A percentile compares a stretch with the other conserved stretches of the same genome.
Conservation (phyloP, 2,797 vertebrate genomes). For the Oryzias sinensis region DNA sequence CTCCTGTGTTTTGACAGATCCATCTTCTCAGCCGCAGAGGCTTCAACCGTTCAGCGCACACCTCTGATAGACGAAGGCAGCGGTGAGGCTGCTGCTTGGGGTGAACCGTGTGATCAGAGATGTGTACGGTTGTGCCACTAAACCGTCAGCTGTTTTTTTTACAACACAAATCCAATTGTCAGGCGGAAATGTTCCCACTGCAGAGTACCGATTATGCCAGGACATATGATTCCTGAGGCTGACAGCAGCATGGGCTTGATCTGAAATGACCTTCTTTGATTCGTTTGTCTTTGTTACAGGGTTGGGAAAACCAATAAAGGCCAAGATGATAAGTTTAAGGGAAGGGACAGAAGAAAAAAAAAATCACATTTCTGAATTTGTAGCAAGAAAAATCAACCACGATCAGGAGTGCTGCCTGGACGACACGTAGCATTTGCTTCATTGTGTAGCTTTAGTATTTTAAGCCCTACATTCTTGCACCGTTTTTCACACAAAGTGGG, state of each 20-base stretch:
- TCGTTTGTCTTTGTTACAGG: not conserved
- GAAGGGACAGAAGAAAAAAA: not conserved
- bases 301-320: not conserved
- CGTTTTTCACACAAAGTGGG: no score
- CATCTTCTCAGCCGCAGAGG: conserved; percentile 19
- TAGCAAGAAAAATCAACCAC: no score
- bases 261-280: conserved; percentile 6
- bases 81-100: conserved; percentile 38
- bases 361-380: no score
- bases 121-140: conserved; percentile 24
- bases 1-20: conserved; percentile 31
- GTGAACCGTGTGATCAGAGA: conserved; percentile 51
- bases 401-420: no score
- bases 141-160: conserved; percentile 25
- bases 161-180: conserved; percentile 30
- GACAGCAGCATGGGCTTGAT: conserved; percentile 8
- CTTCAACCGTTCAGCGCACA: conserved; percentile 12
- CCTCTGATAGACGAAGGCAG: conserved; percentile 42
- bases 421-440: no score
- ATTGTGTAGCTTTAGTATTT: not conserved
- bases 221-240: conserved; percentile 24
- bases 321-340: not conserved
- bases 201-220: conserved; percentile 29
- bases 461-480: no score
- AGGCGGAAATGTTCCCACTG: conserved; percentile 19